These are phyloP conservation scores for Melanerpes formicivorus DNA, from an alignment of 2,113 vertebrate genomes.

Conservation along the genomic window DNA sequence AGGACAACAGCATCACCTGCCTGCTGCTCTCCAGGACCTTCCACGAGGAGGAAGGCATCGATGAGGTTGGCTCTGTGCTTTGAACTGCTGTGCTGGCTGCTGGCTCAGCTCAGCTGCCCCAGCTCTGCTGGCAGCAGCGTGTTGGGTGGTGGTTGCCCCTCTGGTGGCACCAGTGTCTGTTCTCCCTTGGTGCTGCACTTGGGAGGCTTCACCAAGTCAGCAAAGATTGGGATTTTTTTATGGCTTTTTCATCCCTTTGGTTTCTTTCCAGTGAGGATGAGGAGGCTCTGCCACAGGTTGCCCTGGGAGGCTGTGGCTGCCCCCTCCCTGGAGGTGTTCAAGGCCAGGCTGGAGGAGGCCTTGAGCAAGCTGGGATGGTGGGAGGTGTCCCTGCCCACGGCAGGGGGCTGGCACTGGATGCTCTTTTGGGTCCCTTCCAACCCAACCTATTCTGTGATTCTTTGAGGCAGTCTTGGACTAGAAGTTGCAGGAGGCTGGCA, in stretches of 20 bases:
- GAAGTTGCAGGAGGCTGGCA: neutral
- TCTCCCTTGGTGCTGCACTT: neutral
- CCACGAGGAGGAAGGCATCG: constrained; percentile 97
- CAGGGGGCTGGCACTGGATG: too few species aligned
- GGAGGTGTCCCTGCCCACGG: too few species aligned
- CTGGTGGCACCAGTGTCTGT: neutral
- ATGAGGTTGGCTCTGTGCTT: constrained; percentile 86
- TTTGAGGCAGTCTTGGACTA: neutral
- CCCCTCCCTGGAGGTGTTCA: too few species aligned
- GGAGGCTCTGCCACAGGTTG: too few species aligned
- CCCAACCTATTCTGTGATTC: too few species aligned
- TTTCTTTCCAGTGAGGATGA: neutral
- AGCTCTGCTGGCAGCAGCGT: neutral
- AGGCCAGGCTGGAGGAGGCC: too few species aligned
- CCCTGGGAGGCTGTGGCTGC: too few species aligned
- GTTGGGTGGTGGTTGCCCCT: neutral
- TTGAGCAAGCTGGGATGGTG: too few species aligned
- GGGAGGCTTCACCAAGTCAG: neutral
- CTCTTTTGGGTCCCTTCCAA: too few species aligned
- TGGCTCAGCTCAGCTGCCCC: neutral
- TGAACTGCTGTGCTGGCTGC: neutral
- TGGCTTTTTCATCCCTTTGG: neutral
- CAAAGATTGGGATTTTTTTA: neutral
- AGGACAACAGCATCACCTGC: constrained; percentile 88
- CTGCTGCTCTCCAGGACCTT: constrained; percentile 96